A percentile compares a stretch with the other conserved stretches of the same genome.
These are phyloP conservation scores for Verasper variegatus DNA, from an alignment of 2,113 vertebrate species.

Conservation along the genomic window DNA sequence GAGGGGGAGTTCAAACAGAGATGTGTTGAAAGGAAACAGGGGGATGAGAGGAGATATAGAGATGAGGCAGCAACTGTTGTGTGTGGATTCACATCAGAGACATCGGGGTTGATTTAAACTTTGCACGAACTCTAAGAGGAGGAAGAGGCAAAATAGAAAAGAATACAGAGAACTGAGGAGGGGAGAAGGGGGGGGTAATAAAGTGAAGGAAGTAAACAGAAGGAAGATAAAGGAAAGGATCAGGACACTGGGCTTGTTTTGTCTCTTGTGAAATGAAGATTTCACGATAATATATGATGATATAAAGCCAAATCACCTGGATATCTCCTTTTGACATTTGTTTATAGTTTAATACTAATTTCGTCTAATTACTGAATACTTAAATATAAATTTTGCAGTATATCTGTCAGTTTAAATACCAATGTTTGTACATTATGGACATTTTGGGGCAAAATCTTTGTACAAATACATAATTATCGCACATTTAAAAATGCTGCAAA, in stretches of 20 bases:
- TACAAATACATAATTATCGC: too few relatives aligned
- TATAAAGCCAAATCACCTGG: neutral
- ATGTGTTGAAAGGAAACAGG: constrained; percentile 13
- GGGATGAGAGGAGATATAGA: constrained; percentile 5
- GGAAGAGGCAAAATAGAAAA: constrained; percentile 32
- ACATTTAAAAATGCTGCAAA: too few relatives aligned
- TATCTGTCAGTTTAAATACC: too few relatives aligned
- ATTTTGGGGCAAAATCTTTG: too few relatives aligned
- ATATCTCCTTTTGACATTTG: too few relatives aligned
- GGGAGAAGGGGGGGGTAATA: neutral
- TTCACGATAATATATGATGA: constrained; percentile 42
- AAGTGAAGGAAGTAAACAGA: neutral
- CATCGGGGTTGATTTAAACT: constrained; percentile 55
- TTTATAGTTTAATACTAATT: too few relatives aligned
- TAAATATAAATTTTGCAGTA: too few relatives aligned
- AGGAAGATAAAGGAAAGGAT: constrained; percentile 12
- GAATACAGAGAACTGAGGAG: constrained; percentile 9
- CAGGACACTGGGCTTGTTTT: constrained; percentile 7
- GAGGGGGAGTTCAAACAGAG: neutral
- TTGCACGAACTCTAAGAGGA: constrained; percentile 28
- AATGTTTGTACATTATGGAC: too few relatives aligned
- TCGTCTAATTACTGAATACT: too few relatives aligned
- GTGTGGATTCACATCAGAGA: constrained; percentile 49
- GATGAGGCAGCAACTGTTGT: constrained; percentile 22
- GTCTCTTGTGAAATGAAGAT: constrained; percentile 46